Conservation (phyloP, 37 sponge, comb jelly and placozoan species). For the Eunapius fragilis region DNA sequence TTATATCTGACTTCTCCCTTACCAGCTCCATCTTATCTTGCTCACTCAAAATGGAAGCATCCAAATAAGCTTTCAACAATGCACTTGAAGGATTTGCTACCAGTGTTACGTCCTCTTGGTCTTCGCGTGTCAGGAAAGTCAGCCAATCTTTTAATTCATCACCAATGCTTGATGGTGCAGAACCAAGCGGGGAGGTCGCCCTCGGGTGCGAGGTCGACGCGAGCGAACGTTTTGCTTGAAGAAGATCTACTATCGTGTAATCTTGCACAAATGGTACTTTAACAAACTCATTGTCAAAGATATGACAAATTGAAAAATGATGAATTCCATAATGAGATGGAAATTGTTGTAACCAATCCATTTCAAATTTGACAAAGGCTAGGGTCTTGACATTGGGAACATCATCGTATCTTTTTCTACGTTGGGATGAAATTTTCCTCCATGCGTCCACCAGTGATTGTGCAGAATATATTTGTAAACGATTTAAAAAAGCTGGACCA, state of each 20-base stretch:
- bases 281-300: neutral
- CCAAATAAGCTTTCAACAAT: no score
- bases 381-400: neutral
- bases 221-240: neutral
- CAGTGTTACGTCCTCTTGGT: no score
- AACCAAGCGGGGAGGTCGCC: no score
- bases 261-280: neutral
- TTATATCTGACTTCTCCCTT: no score
- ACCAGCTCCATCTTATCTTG: no score
- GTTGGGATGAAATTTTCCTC: neutral
- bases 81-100: no score
- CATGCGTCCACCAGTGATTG: neutral
- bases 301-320: neutral
- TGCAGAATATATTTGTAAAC: neutral
- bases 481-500: neutral
- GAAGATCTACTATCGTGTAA: neutral
- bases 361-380: neutral
- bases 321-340: neutral
- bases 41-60: no score
- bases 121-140: no score
- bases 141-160: no score
- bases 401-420: neutral
- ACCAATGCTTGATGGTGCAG: no score
- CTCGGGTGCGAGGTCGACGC: no score
- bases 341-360: neutral